phyloP scores from a whole-genome alignment of 2,888 invertebrate genomes.

The Chalcosyrphus nemorum region DNA sequence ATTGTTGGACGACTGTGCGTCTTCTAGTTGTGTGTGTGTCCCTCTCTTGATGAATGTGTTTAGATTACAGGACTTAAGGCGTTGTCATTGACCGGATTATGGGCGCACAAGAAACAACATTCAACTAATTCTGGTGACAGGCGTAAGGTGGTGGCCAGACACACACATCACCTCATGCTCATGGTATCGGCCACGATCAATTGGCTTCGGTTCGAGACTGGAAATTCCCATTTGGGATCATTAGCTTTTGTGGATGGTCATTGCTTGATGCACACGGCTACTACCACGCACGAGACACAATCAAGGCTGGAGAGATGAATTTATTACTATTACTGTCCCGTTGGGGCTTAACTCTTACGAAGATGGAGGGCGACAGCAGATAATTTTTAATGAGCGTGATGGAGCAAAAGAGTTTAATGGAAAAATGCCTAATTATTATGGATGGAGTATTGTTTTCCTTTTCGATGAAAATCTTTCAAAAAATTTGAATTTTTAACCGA shows the following conservation, averaged over 20 bases:
- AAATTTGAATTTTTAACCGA: conserved; percentile 49
- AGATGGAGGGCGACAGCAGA: background rate
- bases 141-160: conserved; percentile 59
- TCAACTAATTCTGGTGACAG: conserved; percentile 24
- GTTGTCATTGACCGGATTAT: conserved; percentile 54
- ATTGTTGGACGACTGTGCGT: conserved; percentile 22
- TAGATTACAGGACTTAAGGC: conserved; percentile 38
- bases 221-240: conserved; percentile 57
- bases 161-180: conserved; percentile 16
- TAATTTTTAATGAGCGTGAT: conserved; percentile 12
- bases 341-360: conserved; percentile 3
- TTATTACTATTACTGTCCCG: conserved; percentile 25
- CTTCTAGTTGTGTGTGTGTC: conserved; percentile 13
- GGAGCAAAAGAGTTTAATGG: conserved; percentile 8
- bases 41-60: conserved; percentile 21
- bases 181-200: conserved; percentile 41
- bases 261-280: conserved; percentile 10
- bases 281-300: conserved; percentile 24
- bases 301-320: conserved; percentile 25
- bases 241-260: conserved; percentile 36
- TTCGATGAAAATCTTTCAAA: background rate
- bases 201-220: conserved; percentile 15
- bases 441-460: conserved; percentile 12
- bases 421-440: conserved; percentile 15
- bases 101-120: background rate